Percentiles rank a stretch among this genome's conserved stretches.
Conservation (phyloP, 2,113 vertebrate species). For the Eubucco bourcierii region DNA sequence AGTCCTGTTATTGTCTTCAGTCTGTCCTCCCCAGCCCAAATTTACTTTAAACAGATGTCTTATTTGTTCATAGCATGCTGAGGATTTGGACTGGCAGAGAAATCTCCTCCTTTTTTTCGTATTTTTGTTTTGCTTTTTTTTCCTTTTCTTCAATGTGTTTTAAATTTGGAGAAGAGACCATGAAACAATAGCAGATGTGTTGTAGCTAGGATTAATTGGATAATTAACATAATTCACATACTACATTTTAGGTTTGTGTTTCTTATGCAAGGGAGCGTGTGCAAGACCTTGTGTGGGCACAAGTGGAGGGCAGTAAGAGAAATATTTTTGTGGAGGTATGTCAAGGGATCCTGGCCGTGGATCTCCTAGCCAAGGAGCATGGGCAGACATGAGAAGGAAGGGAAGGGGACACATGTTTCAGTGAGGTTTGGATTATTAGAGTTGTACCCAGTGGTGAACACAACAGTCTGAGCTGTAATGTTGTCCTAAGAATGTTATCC, state of each 20-base stretch:
- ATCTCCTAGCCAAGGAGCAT: fast-evolving
- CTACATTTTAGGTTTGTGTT: constrained; percentile 57
- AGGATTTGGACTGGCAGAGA: constrained; percentile 35
- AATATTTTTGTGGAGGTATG: fast-evolving
- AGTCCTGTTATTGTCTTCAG: constrained; percentile 80
- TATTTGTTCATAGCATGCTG: constrained; percentile 49
- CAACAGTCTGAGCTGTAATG: neutral
- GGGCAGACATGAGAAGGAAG: neutral
- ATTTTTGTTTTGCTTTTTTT: constrained; percentile 46
- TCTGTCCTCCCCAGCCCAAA: constrained; percentile 24
- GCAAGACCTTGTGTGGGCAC: neutral
- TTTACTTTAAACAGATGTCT: constrained; percentile 56
- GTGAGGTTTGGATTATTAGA: neutral
- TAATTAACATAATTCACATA: constrained; percentile 50
- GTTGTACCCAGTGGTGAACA: neutral
- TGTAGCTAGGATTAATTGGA: constrained; percentile 49
- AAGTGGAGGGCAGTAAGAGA: neutral
- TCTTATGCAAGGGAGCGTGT: constrained; percentile 12
- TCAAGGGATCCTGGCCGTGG: fast-evolving
- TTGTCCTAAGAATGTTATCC: neutral
- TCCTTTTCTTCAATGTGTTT: constrained; percentile 39
- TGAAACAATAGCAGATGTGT: constrained; percentile 64
- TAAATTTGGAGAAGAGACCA: constrained; percentile 33
- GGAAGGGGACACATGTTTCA: neutral
- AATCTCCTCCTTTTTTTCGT: constrained; percentile 33